Evolutionary conservation across 2,797 vertebrate species (phyloP).

Genomic region (Coendou prehensilis): DNA sequence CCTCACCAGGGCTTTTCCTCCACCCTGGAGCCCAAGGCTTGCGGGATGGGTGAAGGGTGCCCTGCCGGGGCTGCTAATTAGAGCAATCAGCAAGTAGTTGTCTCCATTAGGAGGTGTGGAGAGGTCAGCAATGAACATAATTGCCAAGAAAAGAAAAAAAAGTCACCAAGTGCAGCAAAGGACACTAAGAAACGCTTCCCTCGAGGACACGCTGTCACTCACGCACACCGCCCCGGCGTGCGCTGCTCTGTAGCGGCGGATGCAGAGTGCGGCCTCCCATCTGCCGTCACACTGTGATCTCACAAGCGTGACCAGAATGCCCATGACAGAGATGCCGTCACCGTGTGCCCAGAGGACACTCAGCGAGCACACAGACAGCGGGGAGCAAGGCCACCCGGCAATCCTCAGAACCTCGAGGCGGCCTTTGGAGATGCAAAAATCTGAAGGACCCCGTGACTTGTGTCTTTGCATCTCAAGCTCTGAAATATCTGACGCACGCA

Average conservation of each 20-base stretch:
- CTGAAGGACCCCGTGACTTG: not conserved
- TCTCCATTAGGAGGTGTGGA: conserved; percentile 14
- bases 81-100: not conserved
- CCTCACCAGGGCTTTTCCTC: not conserved
- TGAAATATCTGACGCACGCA: not conserved
- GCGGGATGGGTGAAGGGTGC: not conserved
- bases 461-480: not conserved
- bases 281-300: not conserved
- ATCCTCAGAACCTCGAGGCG: not conserved
- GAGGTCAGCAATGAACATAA: not conserved
- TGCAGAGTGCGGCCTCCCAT: not conserved
- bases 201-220: not conserved
- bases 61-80: conserved; percentile 69
- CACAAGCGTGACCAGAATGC: not conserved
- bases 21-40: not conserved
- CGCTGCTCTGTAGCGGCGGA: not conserved
- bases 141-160: not conserved
- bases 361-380: not conserved
- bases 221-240: fast-evolving
- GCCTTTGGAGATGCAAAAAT: not conserved
- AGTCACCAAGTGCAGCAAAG: not conserved
- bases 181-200: not conserved
- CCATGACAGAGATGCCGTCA: not conserved
- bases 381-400: not conserved
- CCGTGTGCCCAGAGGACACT: not conserved